Conservation (phyloP, 2,888 invertebrate species). For the Lamproptera curius region DNA sequence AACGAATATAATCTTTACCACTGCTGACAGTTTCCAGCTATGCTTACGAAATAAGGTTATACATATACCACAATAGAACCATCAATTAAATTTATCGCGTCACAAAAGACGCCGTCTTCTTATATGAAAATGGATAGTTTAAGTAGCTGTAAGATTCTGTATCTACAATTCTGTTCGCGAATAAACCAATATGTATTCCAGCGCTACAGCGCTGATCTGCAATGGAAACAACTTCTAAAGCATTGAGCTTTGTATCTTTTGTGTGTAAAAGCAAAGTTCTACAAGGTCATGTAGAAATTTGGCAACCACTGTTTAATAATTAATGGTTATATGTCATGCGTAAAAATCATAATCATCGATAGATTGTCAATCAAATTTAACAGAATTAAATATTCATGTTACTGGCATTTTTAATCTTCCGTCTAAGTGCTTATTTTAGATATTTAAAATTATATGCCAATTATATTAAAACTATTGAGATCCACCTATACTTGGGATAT, state of each 20-base stretch:
- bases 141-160: neutral
- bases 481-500: too few relatives aligned
- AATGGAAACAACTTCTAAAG: neutral
- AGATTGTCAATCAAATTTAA: neutral
- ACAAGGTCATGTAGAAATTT: neutral
- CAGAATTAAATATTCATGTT: neutral
- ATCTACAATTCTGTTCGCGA: neutral
- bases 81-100: too few relatives aligned
- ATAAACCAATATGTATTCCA: neutral
- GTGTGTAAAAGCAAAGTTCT: neutral
- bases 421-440: neutral
- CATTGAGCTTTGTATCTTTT: neutral
- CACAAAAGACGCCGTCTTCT: neutral
- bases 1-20: too few relatives aligned
- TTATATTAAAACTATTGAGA: neutral
- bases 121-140: neutral
- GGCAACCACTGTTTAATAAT: neutral
- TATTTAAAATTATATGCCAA: neutral
- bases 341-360: neutral
- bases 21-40: too few relatives aligned
- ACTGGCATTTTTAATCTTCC: neutral
- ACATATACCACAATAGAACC: too few relatives aligned
- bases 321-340: neutral
- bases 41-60: too few relatives aligned
- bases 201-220: neutral